Base-by-base conservation (phyloP, 2,888 invertebrate species). In the Andricus curvator region DNA sequence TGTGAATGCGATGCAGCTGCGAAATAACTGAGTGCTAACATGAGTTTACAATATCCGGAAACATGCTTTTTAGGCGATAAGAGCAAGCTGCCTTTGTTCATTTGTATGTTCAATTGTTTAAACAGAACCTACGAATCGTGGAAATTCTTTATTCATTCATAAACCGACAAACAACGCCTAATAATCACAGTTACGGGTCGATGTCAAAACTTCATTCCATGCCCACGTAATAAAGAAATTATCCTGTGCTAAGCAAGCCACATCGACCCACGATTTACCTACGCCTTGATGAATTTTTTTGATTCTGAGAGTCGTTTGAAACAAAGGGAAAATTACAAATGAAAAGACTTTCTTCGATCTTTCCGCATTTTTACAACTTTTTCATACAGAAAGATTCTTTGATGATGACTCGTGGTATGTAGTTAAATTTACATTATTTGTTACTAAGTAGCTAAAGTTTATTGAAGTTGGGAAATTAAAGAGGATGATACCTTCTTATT, bases 181-280 rank as follows among this genome's bases (percentile, higher is more conserved):
- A 17, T 48, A 70, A 70, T 51, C 25, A 6, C 51, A 64, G 64
- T 29, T 64, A 15, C 29, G 15, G 15, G 22, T 68, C 22, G 48
- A 70, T 70, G 56, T 37, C 15, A 22, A 37, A 56, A 74, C 74
- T 37, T 56, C 37, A 74, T 74, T 74, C 37, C 56, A n/a, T 74
- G 56, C 56, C 37, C 74, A 74, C 74, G n/a, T 60, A 13, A 74
- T 51, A 37, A 29, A 60, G 56, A 56, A 74, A 74, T 56, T 60
- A 74, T 74, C 37, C 15, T 37, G n/a, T 33, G 56, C 51, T 56
- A 68, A 37, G n/a, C 17, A 15, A 64, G 64, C 15, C 17, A 17
- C 29, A 25, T 29, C 25, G 15, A 15, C 74, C 74, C 74, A 74
- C 74, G 56, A 33, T 74, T 56, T 56, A 51, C 74, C 74, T 74